Conservation (phyloP, 2,113 vertebrate species). For the Galeopterus variegatus region DNA sequence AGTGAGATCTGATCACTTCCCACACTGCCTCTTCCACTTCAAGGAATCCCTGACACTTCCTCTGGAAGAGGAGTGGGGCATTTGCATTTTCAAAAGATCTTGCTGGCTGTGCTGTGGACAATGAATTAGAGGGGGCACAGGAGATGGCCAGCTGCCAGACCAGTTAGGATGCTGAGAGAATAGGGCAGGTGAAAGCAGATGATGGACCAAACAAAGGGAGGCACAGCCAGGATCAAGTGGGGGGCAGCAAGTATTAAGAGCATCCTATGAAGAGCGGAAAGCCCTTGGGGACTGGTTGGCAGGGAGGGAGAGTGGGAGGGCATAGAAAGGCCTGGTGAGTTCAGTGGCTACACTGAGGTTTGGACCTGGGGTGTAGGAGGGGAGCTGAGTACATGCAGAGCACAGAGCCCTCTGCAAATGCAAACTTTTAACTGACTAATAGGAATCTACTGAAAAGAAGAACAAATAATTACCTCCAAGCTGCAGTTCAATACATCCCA, state of each 20-base stretch:
- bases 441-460: slow-evolving; percentile 66
- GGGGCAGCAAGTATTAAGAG: not conserved
- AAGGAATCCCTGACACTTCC: not conserved
- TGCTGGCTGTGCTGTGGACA: not conserved
- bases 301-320: not conserved
- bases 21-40: not conserved
- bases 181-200: not conserved
- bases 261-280: not conserved
- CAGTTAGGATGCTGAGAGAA: not conserved
- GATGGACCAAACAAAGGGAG: not conserved
- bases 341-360: not conserved
- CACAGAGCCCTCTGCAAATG: slow-evolving; percentile 66
- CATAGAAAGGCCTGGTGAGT: not conserved
- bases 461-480: slow-evolving; percentile 75
- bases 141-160: not conserved
- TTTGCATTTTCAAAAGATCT: not conserved
- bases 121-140: not conserved
- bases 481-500: slow-evolving; percentile 73
- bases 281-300: not conserved
- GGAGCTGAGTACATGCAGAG: slow-evolving; percentile 61
- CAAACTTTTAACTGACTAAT: slow-evolving; percentile 56
- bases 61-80: not conserved
- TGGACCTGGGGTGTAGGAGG: not conserved
- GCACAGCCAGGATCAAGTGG: not conserved
- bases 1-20: not conserved